Conservation (phyloP, 2,888 invertebrate genomes). For the Leptinotarsa peninsularis region DNA sequence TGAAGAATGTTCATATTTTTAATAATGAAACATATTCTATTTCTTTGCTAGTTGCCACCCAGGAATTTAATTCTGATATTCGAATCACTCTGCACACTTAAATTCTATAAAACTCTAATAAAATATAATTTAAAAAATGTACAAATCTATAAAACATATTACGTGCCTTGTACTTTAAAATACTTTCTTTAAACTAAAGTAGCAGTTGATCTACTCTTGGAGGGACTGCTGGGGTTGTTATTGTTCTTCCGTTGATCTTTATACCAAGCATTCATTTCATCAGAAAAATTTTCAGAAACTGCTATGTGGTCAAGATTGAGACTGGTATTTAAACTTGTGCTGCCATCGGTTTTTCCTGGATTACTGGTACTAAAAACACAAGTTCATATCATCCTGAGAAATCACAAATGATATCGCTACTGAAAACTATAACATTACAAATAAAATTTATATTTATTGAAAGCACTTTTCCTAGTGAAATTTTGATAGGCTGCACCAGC, state of each 20-base stretch:
- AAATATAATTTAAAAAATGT: conserved; percentile 43
- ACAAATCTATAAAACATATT: conserved; percentile 44
- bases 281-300: conserved; percentile 68
- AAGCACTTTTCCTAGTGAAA: too few species aligned
- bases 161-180: conserved; percentile 47
- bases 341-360: conserved; percentile 49
- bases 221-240: conserved; percentile 50
- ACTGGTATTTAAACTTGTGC: conserved; percentile 56
- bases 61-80: too few species aligned
- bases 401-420: background rate
- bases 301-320: conserved; percentile 60
- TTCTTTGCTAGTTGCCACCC: too few species aligned
- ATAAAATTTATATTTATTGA: too few species aligned
- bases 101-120: conserved; percentile 25
- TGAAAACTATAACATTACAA: background rate
- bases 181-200: conserved; percentile 55
- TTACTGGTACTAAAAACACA: conserved; percentile 46
- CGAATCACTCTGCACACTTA: conserved; percentile 12
- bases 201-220: conserved; percentile 58
- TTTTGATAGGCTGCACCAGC: too few species aligned
- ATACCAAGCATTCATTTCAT: conserved; percentile 72
- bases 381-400: background rate
- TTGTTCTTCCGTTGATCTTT: conserved; percentile 62
- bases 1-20: too few species aligned
- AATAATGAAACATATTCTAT: too few species aligned